Conservation (phyloP, 2,797 vertebrate genomes). For the Bradypodion ventrale region DNA sequence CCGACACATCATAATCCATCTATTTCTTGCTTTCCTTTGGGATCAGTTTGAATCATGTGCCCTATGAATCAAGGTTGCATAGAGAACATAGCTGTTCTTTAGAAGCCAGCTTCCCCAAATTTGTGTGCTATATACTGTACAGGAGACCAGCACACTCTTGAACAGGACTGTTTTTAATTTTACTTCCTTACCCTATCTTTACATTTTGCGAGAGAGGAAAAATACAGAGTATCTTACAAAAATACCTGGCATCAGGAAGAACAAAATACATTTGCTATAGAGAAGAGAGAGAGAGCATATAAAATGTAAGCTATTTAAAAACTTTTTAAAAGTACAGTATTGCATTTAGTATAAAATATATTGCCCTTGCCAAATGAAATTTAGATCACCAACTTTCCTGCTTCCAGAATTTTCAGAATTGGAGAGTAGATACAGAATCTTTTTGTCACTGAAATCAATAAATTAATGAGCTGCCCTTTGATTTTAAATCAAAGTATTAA, state of each 20-base stretch:
- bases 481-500: constrained; percentile 13
- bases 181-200: neutral
- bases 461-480: constrained; percentile 31
- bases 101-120: neutral
- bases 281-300: too few relatives aligned
- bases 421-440: neutral
- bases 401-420: neutral
- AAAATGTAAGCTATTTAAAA: too few relatives aligned
- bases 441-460: constrained; percentile 19
- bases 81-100: too few relatives aligned
- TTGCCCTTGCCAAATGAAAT: neutral
- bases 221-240: neutral
- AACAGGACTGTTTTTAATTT: neutral
- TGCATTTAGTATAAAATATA: neutral
- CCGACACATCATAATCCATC: constrained; percentile 5
- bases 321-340: too few relatives aligned
- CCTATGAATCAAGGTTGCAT: too few relatives aligned
- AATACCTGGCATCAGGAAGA: too few relatives aligned
- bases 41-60: neutral
- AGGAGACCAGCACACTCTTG: neutral
- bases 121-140: neutral
- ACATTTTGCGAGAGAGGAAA: neutral
- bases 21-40: neutral
- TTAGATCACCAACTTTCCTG: neutral
- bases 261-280: neutral